phyloP scores from a whole-genome alignment of 2,797 vertebrate species.

The Tapera naevia region DNA sequence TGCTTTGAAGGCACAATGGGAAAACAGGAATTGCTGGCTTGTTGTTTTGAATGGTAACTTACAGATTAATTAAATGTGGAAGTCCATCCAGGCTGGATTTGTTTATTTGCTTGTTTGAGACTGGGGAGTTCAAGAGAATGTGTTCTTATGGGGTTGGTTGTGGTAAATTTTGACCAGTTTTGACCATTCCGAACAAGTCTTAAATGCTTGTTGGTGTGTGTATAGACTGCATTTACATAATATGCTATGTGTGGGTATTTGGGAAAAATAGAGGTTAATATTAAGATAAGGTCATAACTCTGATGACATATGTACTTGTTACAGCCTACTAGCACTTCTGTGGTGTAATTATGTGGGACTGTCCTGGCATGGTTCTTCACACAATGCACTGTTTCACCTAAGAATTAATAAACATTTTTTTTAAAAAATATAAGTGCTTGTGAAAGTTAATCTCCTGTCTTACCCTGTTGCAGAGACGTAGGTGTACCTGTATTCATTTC shows the following conservation, averaged over 20 bases:
- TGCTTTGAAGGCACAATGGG: background rate
- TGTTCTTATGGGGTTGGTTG: slow-evolving; percentile 84
- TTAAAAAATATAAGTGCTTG: background rate
- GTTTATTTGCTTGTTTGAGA: slow-evolving; percentile 72
- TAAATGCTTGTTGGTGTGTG: background rate
- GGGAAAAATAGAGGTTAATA: background rate
- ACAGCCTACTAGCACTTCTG: background rate
- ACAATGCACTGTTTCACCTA: background rate
- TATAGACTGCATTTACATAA: background rate
- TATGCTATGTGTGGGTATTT: background rate
- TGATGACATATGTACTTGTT: background rate
- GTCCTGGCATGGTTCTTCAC: background rate
- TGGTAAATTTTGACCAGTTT: slow-evolving; percentile 79
- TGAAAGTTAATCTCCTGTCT: background rate
- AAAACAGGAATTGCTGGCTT: background rate
- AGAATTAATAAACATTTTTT: background rate
- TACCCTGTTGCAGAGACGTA: background rate
- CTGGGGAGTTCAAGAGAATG: slow-evolving; percentile 82
- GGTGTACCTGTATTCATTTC: background rate
- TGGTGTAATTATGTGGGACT: background rate
- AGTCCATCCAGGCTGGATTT: background rate
- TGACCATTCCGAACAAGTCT: background rate
- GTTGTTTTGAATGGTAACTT: background rate
- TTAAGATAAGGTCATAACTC: background rate
- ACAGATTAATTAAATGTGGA: background rate